These are phyloP conservation scores for Myripristis murdjan DNA, from an alignment of 2,797 vertebrate genomes.

Conservation along the genomic window DNA sequence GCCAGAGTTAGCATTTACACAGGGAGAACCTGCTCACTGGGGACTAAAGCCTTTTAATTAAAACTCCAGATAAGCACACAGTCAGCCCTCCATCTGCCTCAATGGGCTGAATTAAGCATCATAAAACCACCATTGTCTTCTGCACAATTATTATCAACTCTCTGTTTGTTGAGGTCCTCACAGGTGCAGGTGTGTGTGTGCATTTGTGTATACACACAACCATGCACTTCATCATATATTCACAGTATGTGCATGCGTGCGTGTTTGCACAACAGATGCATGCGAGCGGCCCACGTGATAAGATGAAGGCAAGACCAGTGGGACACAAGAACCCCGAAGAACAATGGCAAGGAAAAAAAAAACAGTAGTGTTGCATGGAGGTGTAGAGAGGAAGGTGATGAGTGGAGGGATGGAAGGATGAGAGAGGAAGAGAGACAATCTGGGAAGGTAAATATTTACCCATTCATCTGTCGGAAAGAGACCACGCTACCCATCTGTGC, in stretches of 20 bases:
- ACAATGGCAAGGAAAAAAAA: slow-evolving; percentile 19
- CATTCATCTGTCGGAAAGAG: slow-evolving; percentile 72
- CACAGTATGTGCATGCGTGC: slow-evolving; percentile 54
- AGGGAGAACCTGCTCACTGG: slow-evolving; percentile 47
- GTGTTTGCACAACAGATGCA: slow-evolving; percentile 78
- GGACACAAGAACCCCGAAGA: slow-evolving; percentile 52
- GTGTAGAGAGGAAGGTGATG: slow-evolving; percentile 48
- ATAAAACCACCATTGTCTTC: slow-evolving; percentile 66
- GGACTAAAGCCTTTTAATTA: slow-evolving; percentile 68
- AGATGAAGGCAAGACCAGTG: slow-evolving; percentile 66
- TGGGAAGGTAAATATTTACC: slow-evolving; percentile 84
- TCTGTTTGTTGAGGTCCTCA: slow-evolving; percentile 68
- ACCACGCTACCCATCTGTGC: slow-evolving; percentile 76
- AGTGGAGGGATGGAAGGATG: slow-evolving; percentile 59
- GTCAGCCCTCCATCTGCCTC: slow-evolving; percentile 55
- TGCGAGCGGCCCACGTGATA: slow-evolving; percentile 49
- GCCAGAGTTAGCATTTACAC: slow-evolving; percentile 56
- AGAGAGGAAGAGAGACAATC: slow-evolving; percentile 73
- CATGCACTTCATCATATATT: slow-evolving; percentile 63
- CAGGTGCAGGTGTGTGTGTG: slow-evolving; percentile 23
- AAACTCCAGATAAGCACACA: slow-evolving; percentile 59
- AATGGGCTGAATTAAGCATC: slow-evolving; percentile 60
- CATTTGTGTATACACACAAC: slow-evolving; percentile 29
- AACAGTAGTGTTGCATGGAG: slow-evolving; percentile 30
- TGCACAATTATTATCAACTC: slow-evolving; percentile 65